Base-by-base conservation (phyloP, 2,797 vertebrate species). In the Pagetopsis macropterus region DNA sequence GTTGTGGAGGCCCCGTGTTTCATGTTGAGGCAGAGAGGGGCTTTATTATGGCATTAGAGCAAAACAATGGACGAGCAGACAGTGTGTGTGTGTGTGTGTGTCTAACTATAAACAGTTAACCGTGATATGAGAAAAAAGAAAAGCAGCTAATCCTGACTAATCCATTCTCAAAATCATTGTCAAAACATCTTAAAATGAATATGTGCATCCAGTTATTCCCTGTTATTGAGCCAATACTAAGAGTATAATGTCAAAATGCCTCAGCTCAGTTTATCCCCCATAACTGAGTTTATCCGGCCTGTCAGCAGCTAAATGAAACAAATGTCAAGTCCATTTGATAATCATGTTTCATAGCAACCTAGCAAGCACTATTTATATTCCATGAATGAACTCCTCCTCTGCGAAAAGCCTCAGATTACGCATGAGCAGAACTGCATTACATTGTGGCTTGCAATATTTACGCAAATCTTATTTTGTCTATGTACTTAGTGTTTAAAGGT, bases 1-100 rank as follows among this genome's bases (percentile, higher is more conserved):
- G 84, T 79, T 75, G 67, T 31, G 49, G 74, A 71, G 82, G 82
- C 67, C 70, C 54, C 75, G 68, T 86, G 91, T 87, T 84, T 76
- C 68, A 64, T 81, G 85, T 83, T 60, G 41, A 62, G 60, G 64
- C 61, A 60, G 63, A 65, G 71, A 65, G 70, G 1, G 15, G 76
- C 71, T 88, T 86, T 87, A 56, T 64, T 88, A 76, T 83, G 14
- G 84, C 72, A 40, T 62, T 81, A 65, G 64, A 55, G 64, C 62
- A 1, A 37, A 17, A 66, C 12, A 62, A 45, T 44, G 23, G 56
- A 69, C 2, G 17, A 71, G 21, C 40, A 72, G 33, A 78, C 70
- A 3, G 1, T 52, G 52, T 61, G 55, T 60, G 27, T 37, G 49
- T 27, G 23, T 23, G 23, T 27, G 23, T 27, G 23, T 27, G 23